Conservation (phyloP, 2,797 vertebrate species). For the Cuculus canorus region DNA sequence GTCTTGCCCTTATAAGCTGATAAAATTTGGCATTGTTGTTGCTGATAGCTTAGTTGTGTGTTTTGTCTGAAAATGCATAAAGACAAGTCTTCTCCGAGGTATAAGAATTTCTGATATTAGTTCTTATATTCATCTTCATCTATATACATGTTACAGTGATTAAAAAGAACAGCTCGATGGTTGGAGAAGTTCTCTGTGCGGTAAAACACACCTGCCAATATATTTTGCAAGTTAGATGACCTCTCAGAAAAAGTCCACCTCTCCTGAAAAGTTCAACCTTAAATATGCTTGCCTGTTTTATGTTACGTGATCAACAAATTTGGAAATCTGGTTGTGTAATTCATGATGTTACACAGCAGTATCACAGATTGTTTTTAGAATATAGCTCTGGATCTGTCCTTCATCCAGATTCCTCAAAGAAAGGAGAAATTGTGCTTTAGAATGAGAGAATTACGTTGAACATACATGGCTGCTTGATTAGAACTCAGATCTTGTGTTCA, state of each 20-base stretch:
- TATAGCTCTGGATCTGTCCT: background rate
- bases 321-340: background rate
- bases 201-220: accelerated
- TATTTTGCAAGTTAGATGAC: background rate
- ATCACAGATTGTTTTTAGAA: background rate
- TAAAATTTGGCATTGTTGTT: background rate
- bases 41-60: background rate
- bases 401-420: background rate
- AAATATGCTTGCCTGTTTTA: background rate
- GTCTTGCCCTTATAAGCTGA: background rate
- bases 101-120: background rate
- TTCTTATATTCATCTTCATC: background rate
- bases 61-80: background rate
- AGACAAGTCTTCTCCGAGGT: background rate
- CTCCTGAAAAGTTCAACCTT: no score
- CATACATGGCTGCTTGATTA: background rate
- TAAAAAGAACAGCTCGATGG: background rate
- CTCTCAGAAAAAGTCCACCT: background rate
- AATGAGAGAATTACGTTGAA: background rate
- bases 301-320: background rate
- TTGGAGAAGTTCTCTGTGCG: accelerated
- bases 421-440: background rate
- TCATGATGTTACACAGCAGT: background rate
- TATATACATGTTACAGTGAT: background rate
- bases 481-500: background rate